Conservation (phyloP, 2,797 vertebrate genomes). For the Leucoraja ocellata region DNA sequence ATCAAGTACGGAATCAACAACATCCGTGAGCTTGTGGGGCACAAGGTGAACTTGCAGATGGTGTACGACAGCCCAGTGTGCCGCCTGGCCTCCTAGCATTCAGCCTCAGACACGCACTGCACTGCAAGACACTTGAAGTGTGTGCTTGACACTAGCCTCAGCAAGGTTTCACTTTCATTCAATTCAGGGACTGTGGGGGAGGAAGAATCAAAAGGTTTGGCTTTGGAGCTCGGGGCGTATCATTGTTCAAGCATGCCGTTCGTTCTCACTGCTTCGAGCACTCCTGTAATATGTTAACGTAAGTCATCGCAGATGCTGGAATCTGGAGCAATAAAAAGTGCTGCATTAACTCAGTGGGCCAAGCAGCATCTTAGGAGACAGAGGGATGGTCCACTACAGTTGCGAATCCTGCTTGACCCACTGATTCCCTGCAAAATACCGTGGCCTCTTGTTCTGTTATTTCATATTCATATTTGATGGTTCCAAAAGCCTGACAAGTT, state of each 20-base stretch:
- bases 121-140: neutral
- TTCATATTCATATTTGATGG: neutral
- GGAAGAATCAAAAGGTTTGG: neutral
- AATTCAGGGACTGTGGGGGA: neutral
- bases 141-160: neutral
- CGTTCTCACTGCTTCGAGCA: neutral
- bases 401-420: no score
- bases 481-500: neutral
- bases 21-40: slow-evolving; percentile 88
- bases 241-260: neutral
- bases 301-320: no score
- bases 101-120: neutral
- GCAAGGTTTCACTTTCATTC: neutral
- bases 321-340: no score
- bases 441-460: neutral
- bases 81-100: slow-evolving; percentile 66
- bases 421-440: no score
- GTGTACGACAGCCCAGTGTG: slow-evolving; percentile 86
- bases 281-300: neutral
- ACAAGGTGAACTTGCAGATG: slow-evolving; percentile 92
- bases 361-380: no score
- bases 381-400: no score
- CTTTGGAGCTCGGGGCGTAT: neutral
- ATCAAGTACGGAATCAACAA: slow-evolving; percentile 96
- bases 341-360: no score